phyloP scores from a whole-genome alignment of 2,888 invertebrate genomes.

The Eupeodes luniger region DNA sequence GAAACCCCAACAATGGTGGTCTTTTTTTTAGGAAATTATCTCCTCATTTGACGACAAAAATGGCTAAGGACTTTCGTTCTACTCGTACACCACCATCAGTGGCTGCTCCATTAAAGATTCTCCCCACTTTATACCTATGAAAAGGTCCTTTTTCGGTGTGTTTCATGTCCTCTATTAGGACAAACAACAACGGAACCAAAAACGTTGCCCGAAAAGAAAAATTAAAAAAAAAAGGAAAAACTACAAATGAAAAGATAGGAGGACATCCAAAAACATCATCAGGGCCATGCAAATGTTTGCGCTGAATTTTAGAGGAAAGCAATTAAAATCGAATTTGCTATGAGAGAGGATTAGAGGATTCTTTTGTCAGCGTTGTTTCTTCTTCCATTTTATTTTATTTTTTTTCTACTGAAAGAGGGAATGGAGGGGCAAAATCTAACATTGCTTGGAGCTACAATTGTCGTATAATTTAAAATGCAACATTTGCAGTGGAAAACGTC shows the following conservation, averaged over 20 bases:
- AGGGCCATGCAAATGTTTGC: constrained; percentile 66
- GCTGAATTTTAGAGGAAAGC: constrained; percentile 63
- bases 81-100: background rate
- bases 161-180: constrained; percentile 18
- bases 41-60: constrained; percentile 1
- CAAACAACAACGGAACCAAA: background rate
- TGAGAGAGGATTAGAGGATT: constrained; percentile 48
- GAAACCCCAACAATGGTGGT: constrained; percentile 4
- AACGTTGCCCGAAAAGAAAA: background rate
- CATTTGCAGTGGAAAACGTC: constrained; percentile 33
- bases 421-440: background rate
- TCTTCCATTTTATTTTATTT: background rate
- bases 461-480: constrained; percentile 61
- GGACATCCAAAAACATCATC: constrained; percentile 20
- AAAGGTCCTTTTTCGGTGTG: constrained; percentile 1
- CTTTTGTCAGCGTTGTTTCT: background rate
- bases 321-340: constrained; percentile 67
- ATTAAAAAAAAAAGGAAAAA: background rate
- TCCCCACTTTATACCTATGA: background rate
- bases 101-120: constrained; percentile 7
- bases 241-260: constrained; percentile 1
- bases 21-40: constrained; percentile 24
- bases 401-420: background rate
- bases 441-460: constrained; percentile 2
- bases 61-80: constrained; percentile 3